Conservation (phyloP, 1,140 invertebrate genomes). For the Diabrotica virgifera region DNA sequence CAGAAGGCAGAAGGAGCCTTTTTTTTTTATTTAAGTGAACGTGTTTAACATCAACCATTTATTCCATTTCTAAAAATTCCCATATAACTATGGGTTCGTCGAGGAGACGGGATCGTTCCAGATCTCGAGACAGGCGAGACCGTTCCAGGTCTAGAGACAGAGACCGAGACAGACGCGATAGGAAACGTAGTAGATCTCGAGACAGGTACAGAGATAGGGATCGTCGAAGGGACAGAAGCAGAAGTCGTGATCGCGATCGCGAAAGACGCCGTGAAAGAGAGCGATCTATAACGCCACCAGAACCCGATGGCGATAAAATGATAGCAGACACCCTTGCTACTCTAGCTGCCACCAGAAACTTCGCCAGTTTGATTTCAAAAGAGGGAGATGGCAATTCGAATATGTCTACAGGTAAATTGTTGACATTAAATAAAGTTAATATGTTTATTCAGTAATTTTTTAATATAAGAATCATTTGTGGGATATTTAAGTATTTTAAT, state of each 20-base stretch:
- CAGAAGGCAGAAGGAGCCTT: no score
- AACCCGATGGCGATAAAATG: slow-evolving; percentile 45
- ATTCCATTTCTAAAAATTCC: no score
- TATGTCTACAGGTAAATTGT: slow-evolving; percentile 33
- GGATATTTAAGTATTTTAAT: background rate
- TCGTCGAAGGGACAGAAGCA: slow-evolving; percentile 50
- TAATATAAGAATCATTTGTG: no score
- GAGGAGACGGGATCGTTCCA: no score
- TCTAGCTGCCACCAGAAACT: slow-evolving; percentile 51
- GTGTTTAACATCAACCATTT: no score
- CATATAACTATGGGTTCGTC: no score
- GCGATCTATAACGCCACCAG: slow-evolving; percentile 50
- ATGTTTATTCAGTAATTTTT: background rate
- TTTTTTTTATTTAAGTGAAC: no score
- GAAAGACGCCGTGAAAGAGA: slow-evolving; percentile 51
- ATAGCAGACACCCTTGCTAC: slow-evolving; percentile 49
- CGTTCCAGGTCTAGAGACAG: slow-evolving; percentile 48
- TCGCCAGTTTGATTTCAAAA: slow-evolving; percentile 49
- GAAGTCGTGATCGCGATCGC: slow-evolving; percentile 46
- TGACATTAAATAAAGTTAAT: background rate
- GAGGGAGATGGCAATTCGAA: slow-evolving; percentile 49
- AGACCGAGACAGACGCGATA: slow-evolving; percentile 46
- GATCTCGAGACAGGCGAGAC: no score
- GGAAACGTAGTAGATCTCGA: slow-evolving; percentile 48
- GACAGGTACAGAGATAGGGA: slow-evolving; percentile 53